Conservation (phyloP, 2,888 invertebrate genomes). For the Mythimna vitellina region DNA sequence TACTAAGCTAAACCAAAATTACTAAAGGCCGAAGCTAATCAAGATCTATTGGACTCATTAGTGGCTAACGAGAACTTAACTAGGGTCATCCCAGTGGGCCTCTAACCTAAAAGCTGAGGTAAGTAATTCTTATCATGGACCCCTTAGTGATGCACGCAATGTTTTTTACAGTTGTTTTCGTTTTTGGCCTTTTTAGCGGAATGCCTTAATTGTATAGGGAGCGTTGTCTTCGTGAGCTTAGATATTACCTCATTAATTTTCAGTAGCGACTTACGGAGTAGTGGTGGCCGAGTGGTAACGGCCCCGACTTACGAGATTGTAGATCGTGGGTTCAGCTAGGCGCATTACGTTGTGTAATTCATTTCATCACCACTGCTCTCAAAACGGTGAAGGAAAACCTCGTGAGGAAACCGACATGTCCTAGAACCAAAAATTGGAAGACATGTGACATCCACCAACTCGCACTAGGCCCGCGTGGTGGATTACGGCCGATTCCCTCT, state of each 20-base stretch:
- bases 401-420: too few relatives aligned
- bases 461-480: too few relatives aligned
- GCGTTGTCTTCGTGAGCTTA: not conserved
- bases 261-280: too few relatives aligned
- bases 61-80: conserved; percentile 69
- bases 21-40: conserved; percentile 63
- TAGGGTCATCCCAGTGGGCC: conserved; percentile 66
- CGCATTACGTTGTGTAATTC: too few relatives aligned
- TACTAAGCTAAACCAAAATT: conserved; percentile 61
- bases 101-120: conserved; percentile 64
- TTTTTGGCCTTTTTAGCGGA: not conserved
- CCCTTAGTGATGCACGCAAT: conserved; percentile 47
- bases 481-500: too few relatives aligned
- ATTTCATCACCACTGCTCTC: too few relatives aligned
- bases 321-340: too few relatives aligned
- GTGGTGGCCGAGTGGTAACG: too few relatives aligned
- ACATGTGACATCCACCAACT: too few relatives aligned
- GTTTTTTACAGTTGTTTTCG: conserved; percentile 8
- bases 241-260: not conserved
- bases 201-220: not conserved
- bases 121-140: conserved; percentile 62
- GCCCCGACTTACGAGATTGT: too few relatives aligned
- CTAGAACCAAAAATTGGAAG: too few relatives aligned
- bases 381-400: too few relatives aligned
- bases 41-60: conserved; percentile 70